A percentile compares a stretch with the other conserved stretches of the same genome.
These are phyloP conservation scores for Kuschelorhynchus macadamiae DNA, from an alignment of 2,888 invertebrate species.

Conservation along the genomic window DNA sequence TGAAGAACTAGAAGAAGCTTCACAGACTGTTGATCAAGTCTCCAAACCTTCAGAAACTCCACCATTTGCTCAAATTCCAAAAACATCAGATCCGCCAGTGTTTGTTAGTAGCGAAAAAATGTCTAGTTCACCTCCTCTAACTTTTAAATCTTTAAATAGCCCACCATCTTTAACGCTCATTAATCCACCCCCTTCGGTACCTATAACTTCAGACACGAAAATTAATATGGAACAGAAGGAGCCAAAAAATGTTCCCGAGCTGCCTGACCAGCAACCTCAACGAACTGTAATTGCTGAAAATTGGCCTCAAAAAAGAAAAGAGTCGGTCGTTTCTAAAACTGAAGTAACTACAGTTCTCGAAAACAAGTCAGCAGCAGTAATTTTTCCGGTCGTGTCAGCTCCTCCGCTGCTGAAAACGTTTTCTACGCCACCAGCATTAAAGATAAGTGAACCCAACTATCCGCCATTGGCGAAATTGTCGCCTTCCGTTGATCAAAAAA, in stretches of 20 bases:
- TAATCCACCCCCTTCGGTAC: conserved; percentile 54
- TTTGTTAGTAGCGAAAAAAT: conserved; percentile 60
- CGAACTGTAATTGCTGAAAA: conserved; percentile 57
- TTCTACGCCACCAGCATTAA: conserved; percentile 55
- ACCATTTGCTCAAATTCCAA: conserved; percentile 65
- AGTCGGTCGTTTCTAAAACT: conserved; percentile 29
- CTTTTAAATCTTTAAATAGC: conserved; percentile 61
- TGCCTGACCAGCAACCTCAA: conserved; percentile 54
- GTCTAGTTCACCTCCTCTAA: conserved; percentile 42
- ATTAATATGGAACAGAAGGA: conserved; percentile 50
- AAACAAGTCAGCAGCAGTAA: conserved; percentile 34
- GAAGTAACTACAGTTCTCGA: conserved; percentile 36
- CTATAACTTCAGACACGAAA: conserved; percentile 43
- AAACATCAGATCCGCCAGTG: conserved; percentile 73
- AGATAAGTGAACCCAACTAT: conserved; percentile 57
- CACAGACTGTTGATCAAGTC: conserved; percentile 44
- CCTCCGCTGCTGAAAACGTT: conserved; percentile 57
- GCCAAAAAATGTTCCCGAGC: conserved; percentile 52
- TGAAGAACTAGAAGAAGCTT: conserved; percentile 79
- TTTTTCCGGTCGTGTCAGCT: neutral
- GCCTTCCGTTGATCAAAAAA: conserved; percentile 35
- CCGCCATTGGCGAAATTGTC: conserved; percentile 51
- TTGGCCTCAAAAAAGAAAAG: conserved; percentile 55
- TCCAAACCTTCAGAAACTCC: conserved; percentile 67
- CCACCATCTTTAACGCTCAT: conserved; percentile 67